Evolutionary conservation across 2,797 vertebrate species (phyloP), one percentile per base, ranked within the genome.

Genomic region (Chrysocyon brachyurus): DNA sequence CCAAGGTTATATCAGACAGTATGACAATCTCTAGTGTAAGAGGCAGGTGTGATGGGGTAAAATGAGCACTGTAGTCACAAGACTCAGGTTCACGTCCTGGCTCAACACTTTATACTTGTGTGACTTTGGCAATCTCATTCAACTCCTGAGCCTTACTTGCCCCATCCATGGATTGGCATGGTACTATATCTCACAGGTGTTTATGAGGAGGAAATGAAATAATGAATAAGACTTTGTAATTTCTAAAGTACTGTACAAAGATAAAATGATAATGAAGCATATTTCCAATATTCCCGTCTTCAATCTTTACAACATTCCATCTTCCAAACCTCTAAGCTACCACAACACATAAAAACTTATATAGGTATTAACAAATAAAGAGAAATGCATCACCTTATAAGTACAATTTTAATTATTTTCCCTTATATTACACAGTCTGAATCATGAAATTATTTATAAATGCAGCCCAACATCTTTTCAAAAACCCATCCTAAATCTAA

Each of bases 401-500:
- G 64, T 24, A 54, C 16, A 90, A 92, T 61, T 75, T 63, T 70
- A 81, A 93, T 61, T 87, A 92, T 77, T 82, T 90, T 31, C 36
- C 49, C 40, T 70, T 84, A 72, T 8, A 83, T 21, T 28, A 93
- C 3, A 86, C 17, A 46, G 28, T 91, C 10, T 75, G 78, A 90
- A 77, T 90, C 33, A 73, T 66, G 75, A 92, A 90, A 75, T 84
- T 33, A 91, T 22, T 66, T 77, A 59, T 54, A 87, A 36, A 59
- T 36, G 2, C 21, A 15, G 73, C 57, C 91, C 57, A n/a, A 86
- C 19, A 64, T 63, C 72, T 75, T 46, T 93, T 73, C 26, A 87
- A 92, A 90, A 90, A 14, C 46, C 75, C n/a, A 81, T 49, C 56
- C 61, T 66, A 40, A 88, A 75, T 87, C 88, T 81, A 73, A 73